Percentiles rank a stretch among this genome's conserved stretches.
Evolutionary conservation across 2,797 vertebrate genomes (phyloP).

Genomic region (Phyllotis vaccarum): DNA sequence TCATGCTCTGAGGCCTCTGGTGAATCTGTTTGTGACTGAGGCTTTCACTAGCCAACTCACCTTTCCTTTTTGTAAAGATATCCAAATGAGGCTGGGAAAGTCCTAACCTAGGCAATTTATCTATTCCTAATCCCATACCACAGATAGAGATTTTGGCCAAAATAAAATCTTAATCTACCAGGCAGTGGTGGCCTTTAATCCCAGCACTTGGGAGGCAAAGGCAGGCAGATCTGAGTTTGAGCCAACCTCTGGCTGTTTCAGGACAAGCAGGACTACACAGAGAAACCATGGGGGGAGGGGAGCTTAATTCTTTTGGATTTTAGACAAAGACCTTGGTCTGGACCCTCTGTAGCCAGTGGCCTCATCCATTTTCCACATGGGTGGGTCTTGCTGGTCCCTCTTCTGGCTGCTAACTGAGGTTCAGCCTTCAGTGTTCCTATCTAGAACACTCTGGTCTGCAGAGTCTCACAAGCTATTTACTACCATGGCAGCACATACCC

Average conservation of each 20-base stretch:
- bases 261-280: background rate
- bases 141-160: slow-evolving; percentile 59
- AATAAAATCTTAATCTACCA: slow-evolving; percentile 63
- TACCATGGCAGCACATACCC: background rate
- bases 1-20: background rate
- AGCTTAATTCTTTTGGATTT: background rate
- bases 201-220: background rate
- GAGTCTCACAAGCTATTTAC: background rate
- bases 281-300: background rate
- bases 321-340: background rate
- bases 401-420: background rate
- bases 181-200: background rate
- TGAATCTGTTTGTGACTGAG: background rate
- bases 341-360: background rate
- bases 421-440: background rate
- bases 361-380: background rate
- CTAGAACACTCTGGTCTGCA: background rate
- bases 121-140: background rate
- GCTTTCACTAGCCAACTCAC: background rate
- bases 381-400: background rate
- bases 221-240: background rate
- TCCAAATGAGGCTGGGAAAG: background rate
- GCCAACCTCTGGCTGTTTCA: background rate
- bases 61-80: slow-evolving; percentile 50
- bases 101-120: background rate